A percentile compares a stretch with the other conserved stretches of the same genome.
These are phyloP conservation scores for Eufriesea mexicana DNA, from an alignment of 1,140 invertebrate species.

Conservation along the genomic window DNA sequence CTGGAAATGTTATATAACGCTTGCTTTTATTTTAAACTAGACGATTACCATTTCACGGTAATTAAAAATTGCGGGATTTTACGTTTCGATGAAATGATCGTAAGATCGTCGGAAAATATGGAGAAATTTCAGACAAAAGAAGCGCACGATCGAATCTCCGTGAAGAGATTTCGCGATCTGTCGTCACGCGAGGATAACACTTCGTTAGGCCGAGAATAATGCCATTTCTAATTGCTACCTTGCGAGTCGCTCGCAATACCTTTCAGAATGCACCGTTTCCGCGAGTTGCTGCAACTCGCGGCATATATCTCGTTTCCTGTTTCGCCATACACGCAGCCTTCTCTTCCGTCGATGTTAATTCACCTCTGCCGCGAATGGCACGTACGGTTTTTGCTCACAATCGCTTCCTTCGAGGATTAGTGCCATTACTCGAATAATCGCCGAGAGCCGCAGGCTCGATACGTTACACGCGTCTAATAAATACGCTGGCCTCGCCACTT, in stretches of 20 bases:
- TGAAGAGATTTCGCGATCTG: neutral
- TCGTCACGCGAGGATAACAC: neutral
- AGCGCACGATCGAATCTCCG: neutral
- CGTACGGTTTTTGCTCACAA: neutral
- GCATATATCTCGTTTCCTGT: conserved; percentile 6
- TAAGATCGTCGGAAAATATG: neutral
- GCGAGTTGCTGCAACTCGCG: neutral
- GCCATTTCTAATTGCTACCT: neutral
- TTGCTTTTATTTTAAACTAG: no score
- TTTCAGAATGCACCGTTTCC: conserved; percentile 9
- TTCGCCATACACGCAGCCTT: conserved; percentile 1
- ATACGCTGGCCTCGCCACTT: neutral
- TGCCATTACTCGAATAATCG: no score
- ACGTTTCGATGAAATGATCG: no score
- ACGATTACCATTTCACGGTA: no score
- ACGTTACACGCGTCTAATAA: neutral
- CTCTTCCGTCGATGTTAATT: conserved; percentile 21
- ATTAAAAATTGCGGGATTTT: no score
- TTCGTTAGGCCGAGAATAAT: neutral
- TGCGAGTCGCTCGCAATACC: neutral
- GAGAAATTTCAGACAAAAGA: neutral
- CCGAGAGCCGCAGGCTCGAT: neutral
- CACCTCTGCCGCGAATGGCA: neutral
- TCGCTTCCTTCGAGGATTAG: conserved; percentile 2
- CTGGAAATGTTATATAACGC: no score